Evolutionary conservation across 2,888 invertebrate species (phyloP).

Genomic region (Lithophane semibrunnea): DNA sequence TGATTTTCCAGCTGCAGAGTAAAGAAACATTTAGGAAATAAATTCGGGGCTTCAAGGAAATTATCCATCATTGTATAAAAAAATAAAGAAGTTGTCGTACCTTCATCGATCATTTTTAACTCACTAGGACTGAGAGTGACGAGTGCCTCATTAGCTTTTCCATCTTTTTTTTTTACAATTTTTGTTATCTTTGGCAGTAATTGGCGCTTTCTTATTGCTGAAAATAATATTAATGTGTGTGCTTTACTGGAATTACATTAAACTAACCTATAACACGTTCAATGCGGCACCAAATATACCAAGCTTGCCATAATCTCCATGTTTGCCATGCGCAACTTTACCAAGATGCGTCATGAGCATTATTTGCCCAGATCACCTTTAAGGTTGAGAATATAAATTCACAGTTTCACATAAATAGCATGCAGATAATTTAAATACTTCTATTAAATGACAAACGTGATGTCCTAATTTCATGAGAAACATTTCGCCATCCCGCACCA

Average conservation of each 20-base stretch:
- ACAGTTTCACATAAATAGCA: no score
- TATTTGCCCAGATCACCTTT: no score
- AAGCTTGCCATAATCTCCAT: no score
- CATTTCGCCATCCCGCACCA: no score
- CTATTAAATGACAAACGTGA: no score
- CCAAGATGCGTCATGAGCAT: no score
- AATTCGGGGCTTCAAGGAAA: neutral
- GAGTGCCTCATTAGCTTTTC: slow-evolving; percentile 12
- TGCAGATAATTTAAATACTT: no score
- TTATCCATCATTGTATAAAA: neutral
- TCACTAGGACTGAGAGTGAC: slow-evolving; percentile 38
- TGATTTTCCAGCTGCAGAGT: slow-evolving; percentile 57
- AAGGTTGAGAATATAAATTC: no score
- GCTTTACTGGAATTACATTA: neutral
- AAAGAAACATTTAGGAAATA: neutral
- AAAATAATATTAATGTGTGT: slow-evolving; percentile 15
- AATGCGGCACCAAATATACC: no score
- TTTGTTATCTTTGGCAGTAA: slow-evolving; percentile 46
- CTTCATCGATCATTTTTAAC: slow-evolving; percentile 51
- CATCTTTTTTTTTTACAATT: slow-evolving; percentile 14
- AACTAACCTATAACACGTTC: neutral
- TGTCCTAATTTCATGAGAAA: no score
- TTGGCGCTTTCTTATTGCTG: slow-evolving; percentile 52
- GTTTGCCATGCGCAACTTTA: no score
- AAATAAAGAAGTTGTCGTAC: slow-evolving; percentile 2